Conservation (phyloP, 2,113 vertebrate genomes). For the Phasianus colchicus region DNA sequence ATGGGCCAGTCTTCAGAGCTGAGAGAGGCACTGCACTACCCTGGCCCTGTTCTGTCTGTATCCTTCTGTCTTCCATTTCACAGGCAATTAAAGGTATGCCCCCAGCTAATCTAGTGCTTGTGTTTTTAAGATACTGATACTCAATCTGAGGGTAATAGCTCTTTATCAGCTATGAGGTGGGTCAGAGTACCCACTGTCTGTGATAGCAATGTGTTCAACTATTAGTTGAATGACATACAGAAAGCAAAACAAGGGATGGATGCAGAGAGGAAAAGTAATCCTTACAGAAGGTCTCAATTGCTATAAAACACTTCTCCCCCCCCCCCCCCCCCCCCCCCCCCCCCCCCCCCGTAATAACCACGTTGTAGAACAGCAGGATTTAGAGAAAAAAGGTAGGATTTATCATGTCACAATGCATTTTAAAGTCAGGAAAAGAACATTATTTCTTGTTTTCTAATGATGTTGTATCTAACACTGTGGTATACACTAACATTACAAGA, state of each 20-base stretch:
- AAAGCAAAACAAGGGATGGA: not conserved
- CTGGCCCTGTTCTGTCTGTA: not conserved
- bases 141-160: not conserved
- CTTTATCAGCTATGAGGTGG: not conserved
- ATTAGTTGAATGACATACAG: not conserved
- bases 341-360: rapidly evolving
- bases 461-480: not conserved
- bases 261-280: not conserved
- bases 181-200: not conserved
- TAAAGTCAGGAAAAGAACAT: not conserved
- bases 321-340: not conserved
- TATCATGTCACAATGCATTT: not conserved
- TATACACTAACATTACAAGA: rapidly evolving
- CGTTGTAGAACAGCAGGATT: not conserved
- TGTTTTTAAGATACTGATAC: not conserved
- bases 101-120: not conserved
- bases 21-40: not conserved
- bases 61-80: not conserved
- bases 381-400: not conserved
- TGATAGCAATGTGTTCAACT: not conserved
- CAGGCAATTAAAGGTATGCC: not conserved
- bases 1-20: not conserved
- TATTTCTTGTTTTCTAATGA: not conserved
- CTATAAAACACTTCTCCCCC: not conserved
- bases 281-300: not conserved